Evolutionary conservation across 1,140 invertebrate species (phyloP).

Genomic region (Radopholus similis): DNA sequence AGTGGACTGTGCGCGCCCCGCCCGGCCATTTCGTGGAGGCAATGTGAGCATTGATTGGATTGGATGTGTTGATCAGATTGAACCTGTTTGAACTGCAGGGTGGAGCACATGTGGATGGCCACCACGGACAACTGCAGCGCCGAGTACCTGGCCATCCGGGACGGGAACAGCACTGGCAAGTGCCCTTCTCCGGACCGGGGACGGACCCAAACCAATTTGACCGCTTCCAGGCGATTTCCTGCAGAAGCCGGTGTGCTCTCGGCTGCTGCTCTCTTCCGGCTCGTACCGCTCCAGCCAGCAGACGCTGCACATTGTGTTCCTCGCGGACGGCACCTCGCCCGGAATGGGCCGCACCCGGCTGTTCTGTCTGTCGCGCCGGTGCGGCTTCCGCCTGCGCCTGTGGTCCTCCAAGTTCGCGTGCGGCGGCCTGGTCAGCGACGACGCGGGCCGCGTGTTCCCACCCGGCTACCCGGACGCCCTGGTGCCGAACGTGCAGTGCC

Average conservation of each 20-base stretch:
- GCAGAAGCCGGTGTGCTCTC: constrained; percentile 27
- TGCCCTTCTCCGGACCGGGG: neutral
- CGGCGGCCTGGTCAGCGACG: constrained; percentile 48
- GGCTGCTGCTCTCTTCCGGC: constrained; percentile 7
- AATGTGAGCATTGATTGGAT: constrained; percentile 9
- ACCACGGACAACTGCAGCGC: constrained; percentile 39
- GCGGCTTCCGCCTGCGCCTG: constrained; percentile 48
- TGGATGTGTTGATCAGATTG: neutral
- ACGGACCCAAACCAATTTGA: constrained; percentile 12
- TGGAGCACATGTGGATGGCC: constrained; percentile 23
- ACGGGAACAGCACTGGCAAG: constrained; percentile 48
- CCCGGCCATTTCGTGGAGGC: constrained; percentile 51
- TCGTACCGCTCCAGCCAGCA: constrained; percentile 3
- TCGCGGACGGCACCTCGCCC: constrained; percentile 26
- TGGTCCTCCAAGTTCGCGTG: constrained; percentile 34
- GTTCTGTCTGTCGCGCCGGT: constrained; percentile 44
- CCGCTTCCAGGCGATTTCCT: constrained; percentile 22
- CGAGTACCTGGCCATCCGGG: constrained; percentile 40
- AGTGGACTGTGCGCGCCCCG: constrained; percentile 51
- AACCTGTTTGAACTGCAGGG: neutral
- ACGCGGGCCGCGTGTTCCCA: constrained; percentile 35
- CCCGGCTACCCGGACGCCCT: constrained; percentile 47
- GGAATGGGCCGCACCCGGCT: constrained; percentile 9
- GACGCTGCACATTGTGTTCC: constrained; percentile 1
- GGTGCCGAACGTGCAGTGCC: constrained; percentile 36